Base-by-base conservation (phyloP, 2,888 invertebrate genomes). In the Epirrhoe alternata region DNA sequence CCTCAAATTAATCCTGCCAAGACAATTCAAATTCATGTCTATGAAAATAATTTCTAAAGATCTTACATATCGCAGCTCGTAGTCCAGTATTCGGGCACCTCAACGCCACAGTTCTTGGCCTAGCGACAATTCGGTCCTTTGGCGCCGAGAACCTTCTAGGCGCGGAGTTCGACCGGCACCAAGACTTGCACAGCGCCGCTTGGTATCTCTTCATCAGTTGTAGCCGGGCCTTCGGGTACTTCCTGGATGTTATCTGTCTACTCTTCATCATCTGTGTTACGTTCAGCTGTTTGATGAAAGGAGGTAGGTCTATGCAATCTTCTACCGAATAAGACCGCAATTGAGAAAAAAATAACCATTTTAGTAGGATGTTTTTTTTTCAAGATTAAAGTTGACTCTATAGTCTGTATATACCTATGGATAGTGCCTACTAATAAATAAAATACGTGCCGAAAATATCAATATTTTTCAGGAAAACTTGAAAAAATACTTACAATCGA, bases 61-160 rank as follows among this genome's bases (percentile, higher is more conserved):
- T 12, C 38, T 42, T 42, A 42, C 38, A 42, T 10, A 42, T 42
- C 60, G 60, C 89, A 97, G 97, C 97, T 74, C 94, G 97, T 63
- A 97, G 97, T 79, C 98, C 98, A 0, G 96, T 98, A 0, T 97
- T 97, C 83, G 95, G 96, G 0, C 97, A 97, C 83, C 89, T 98
- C 45, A 97, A 96, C 79, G 96, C 97, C 7, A 96, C 97, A 0
- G 91, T 98, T 3, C 95, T 96, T 74, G 98, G 98, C 0, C 86
- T 98, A 24, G 95, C 96, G 0, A 97, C 97, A 0, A 96, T 98
- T 53, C 90, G 98, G 63, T 96, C 97, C 0, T 97, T 96, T 77
- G 94, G 94, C 1, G 96, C 96, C 0, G 95, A 97, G 83, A 78
- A 92, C 1, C 94, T 95, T 6, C 93, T 97, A 56, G 89, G 92